Evolutionary conservation across 2,113 vertebrate species (phyloP).

Genomic region (Elephantulus edwardii): DNA sequence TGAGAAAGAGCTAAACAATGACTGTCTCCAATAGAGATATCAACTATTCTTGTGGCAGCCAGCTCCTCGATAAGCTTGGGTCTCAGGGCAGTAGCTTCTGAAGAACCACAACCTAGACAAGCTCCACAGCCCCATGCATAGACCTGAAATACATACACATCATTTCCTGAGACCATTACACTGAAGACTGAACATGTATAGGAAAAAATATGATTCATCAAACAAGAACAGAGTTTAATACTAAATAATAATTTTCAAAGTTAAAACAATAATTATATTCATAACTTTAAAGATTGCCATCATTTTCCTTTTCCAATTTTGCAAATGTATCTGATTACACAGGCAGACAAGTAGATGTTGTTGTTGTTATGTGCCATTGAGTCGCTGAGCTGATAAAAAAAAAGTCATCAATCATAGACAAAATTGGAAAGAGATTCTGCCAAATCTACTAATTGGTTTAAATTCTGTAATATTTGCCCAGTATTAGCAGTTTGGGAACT

Average conservation of each 20-base stretch:
- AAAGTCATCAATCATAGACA: neutral
- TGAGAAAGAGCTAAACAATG: slow-evolving; percentile 98
- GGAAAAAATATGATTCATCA: slow-evolving; percentile 37
- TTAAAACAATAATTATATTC: slow-evolving; percentile 37
- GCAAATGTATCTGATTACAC: neutral
- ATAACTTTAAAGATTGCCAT: neutral
- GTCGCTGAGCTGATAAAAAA: neutral
- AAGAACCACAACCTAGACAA: slow-evolving; percentile 97
- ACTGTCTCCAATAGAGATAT: slow-evolving; percentile 98
- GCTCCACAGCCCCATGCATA: slow-evolving; percentile 99
- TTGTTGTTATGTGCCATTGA: too few relatives aligned
- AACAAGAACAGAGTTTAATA: neutral
- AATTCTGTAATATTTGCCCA: neutral
- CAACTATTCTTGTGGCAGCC: slow-evolving; percentile 96
- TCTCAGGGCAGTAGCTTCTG: slow-evolving; percentile 95
- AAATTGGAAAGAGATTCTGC: neutral
- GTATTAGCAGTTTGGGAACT: slow-evolving; percentile 21
- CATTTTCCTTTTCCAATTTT: neutral
- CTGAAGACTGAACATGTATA: neutral
- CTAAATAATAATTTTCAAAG: neutral
- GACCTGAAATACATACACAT: slow-evolving; percentile 85
- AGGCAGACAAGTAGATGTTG: neutral
- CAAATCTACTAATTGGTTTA: neutral
- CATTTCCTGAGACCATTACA: neutral
- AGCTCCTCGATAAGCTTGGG: slow-evolving; percentile 96